Percentiles rank a stretch among this genome's conserved stretches.
phyloP scores from a whole-genome alignment of 2,888 invertebrate genomes.

The Aleiodes leptofemur region DNA sequence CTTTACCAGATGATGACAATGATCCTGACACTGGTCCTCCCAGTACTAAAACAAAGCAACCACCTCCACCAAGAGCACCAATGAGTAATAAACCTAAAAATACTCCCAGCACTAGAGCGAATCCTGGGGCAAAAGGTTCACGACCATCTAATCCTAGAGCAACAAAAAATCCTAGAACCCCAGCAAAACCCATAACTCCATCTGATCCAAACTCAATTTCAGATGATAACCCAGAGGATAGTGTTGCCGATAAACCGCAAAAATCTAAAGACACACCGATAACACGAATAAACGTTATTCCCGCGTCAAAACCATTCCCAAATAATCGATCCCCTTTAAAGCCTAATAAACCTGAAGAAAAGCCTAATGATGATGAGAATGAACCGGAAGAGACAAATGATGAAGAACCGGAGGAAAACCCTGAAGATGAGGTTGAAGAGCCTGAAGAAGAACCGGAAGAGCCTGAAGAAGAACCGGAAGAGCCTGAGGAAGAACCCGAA shows the following conservation, averaged over 20 bases:
- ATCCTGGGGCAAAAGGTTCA: slow-evolving; percentile 22
- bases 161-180: slow-evolving; percentile 41
- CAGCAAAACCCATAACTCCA: slow-evolving; percentile 44
- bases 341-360: slow-evolving; percentile 14
- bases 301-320: background rate
- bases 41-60: slow-evolving; percentile 40
- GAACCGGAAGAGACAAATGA: slow-evolving; percentile 39
- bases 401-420: slow-evolving; percentile 29
- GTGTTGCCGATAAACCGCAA: slow-evolving; percentile 45
- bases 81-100: slow-evolving; percentile 32
- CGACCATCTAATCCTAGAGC: slow-evolving; percentile 26
- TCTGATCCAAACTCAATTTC: slow-evolving; percentile 39
- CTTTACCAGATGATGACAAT: slow-evolving; percentile 43
- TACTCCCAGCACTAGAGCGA: slow-evolving; percentile 35
- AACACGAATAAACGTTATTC: slow-evolving; percentile 4
- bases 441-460: slow-evolving; percentile 27
- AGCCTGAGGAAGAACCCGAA: slow-evolving; percentile 28
- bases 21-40: slow-evolving; percentile 52
- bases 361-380: slow-evolving; percentile 43
- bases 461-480: slow-evolving; percentile 17
- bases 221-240: slow-evolving; percentile 38
- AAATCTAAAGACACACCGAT: slow-evolving; percentile 18
- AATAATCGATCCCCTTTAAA: background rate
- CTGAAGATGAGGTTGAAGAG: slow-evolving; percentile 33
- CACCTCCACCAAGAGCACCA: slow-evolving; percentile 31